Conservation (phyloP, 2,113 vertebrate species). For the Pachyramphus minor region DNA sequence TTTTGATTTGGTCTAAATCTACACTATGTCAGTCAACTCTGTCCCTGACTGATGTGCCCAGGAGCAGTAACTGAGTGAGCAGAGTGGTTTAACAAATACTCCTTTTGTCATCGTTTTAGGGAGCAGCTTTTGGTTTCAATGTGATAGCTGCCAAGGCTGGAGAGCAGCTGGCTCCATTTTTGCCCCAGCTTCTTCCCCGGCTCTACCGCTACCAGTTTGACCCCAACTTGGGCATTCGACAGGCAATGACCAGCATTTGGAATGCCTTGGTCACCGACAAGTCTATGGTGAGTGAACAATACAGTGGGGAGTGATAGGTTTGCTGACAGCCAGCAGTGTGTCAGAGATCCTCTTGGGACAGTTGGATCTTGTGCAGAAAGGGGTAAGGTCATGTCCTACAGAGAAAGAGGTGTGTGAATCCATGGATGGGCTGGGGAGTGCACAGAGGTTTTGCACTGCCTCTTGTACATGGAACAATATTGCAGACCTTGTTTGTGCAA, state of each 20-base stretch:
- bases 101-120: slow-evolving; percentile 69
- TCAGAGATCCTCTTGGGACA: neutral
- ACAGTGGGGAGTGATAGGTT: neutral
- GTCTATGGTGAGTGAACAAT: slow-evolving; percentile 74
- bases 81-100: neutral
- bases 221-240: slow-evolving; percentile 91
- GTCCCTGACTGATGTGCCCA: neutral
- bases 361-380: neutral
- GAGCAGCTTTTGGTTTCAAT: slow-evolving; percentile 97
- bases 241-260: slow-evolving; percentile 99
- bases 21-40: neutral
- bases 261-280: slow-evolving; percentile 94
- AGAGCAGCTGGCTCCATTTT: slow-evolving; percentile 90
- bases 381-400: neutral
- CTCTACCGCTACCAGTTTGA: slow-evolving; percentile 98
- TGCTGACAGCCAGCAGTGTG: neutral
- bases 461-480: neutral
- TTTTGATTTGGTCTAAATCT: neutral
- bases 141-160: slow-evolving; percentile 93
- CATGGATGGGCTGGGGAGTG: neutral
- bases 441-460: neutral
- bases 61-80: neutral
- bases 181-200: slow-evolving; percentile 91
- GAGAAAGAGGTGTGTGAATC: neutral
- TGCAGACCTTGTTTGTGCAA: neutral